Evolutionary conservation across 2,797 vertebrate genomes (phyloP).

Genomic region (Poecilia gillii): DNA sequence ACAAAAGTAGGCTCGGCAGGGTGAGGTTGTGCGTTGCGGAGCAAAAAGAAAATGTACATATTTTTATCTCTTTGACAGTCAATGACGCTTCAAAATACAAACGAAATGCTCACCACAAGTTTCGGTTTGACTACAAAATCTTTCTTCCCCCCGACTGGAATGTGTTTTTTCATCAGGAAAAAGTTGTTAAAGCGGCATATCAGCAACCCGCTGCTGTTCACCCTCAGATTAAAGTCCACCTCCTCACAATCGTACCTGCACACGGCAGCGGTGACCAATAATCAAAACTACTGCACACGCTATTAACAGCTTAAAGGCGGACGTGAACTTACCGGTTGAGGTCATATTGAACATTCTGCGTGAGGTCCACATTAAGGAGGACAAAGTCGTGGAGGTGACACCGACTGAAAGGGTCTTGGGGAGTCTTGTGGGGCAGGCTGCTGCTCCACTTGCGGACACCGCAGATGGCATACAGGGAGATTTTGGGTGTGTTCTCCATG

Average conservation of each 20-base stretch:
- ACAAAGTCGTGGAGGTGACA: slow-evolving; percentile 94
- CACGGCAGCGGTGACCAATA: neutral
- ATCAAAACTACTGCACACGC: neutral
- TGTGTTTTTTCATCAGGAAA: slow-evolving; percentile 97
- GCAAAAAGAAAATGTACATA: neutral
- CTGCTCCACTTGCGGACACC: slow-evolving; percentile 94
- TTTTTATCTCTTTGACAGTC: neutral
- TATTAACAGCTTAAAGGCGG: neutral
- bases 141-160: slow-evolving; percentile 92
- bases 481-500: slow-evolving; percentile 94
- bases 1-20: neutral
- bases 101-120: slow-evolving; percentile 82
- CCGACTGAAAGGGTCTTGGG: slow-evolving; percentile 85
- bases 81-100: neutral
- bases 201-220: slow-evolving; percentile 92
- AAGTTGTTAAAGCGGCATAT: slow-evolving; percentile 97
- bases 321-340: slow-evolving; percentile 88
- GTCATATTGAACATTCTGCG: slow-evolving; percentile 97
- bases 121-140: slow-evolving; percentile 93
- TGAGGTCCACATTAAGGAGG: slow-evolving; percentile 95
- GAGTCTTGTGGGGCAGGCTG: slow-evolving; percentile 73
- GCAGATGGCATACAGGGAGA: slow-evolving; percentile 90
- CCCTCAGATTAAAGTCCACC: slow-evolving; percentile 95
- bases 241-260: slow-evolving; percentile 96
- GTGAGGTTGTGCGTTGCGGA: neutral